These are phyloP conservation scores for Eueides isabella DNA, from an alignment of 1,140 invertebrate genomes.

Conservation along the genomic window DNA sequence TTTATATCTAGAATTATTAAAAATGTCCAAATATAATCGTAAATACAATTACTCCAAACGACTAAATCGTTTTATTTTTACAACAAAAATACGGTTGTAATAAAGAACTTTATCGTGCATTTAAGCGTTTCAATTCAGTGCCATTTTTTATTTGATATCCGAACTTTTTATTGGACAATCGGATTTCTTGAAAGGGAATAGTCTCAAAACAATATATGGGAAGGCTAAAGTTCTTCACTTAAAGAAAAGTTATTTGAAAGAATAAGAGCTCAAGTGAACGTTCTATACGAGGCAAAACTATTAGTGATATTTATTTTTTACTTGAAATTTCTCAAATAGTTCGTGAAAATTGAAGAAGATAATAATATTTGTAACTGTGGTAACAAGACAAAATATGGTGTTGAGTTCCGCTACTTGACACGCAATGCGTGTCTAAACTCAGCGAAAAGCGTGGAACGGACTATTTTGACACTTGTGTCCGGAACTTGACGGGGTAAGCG, in stretches of 20 bases:
- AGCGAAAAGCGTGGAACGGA: too few relatives aligned
- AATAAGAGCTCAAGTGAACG: conserved; percentile 1
- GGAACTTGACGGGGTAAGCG: too few relatives aligned
- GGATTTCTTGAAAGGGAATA: conserved; percentile 4
- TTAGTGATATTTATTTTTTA: background rate
- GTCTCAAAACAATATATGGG: background rate
- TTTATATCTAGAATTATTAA: too few relatives aligned
- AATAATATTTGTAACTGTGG: too few relatives aligned
- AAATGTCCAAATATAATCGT: too few relatives aligned
- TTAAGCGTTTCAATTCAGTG: background rate
- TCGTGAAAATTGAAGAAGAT: too few relatives aligned
- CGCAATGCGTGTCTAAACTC: too few relatives aligned
- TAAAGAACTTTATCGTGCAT: background rate
- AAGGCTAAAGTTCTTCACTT: conserved; percentile 5
- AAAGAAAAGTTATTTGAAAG: conserved; percentile 5
- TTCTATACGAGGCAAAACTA: background rate
- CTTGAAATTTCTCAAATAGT: background rate
- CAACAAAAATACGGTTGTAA: background rate
- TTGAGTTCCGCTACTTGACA: too few relatives aligned
- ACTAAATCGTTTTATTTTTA: background rate
- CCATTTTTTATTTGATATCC: background rate
- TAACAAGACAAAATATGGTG: too few relatives aligned
- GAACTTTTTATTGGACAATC: conserved; percentile 11
- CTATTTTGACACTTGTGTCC: too few relatives aligned
- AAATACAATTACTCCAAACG: too few relatives aligned